These are phyloP conservation scores for Aradus depressus DNA, from an alignment of 2,888 invertebrate genomes.

Conservation along the genomic window DNA sequence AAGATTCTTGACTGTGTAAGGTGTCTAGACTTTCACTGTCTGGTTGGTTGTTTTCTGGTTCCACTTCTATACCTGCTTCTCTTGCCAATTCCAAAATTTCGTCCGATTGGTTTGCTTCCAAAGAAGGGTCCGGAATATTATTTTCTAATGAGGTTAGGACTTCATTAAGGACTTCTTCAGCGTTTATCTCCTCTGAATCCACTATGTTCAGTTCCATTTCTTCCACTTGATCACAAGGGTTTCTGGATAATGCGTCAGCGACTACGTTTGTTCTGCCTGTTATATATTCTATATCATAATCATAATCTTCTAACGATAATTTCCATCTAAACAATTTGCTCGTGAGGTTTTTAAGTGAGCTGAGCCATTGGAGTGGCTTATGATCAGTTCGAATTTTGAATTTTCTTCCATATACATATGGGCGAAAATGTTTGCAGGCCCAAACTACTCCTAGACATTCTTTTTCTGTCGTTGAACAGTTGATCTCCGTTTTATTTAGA, in stretches of 20 bases:
- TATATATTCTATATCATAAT: conserved; percentile 34
- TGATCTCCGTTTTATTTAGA: conserved; percentile 32
- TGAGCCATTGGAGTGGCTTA: conserved; percentile 34
- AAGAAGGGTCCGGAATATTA: too few relatives aligned
- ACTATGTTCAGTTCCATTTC: too few relatives aligned
- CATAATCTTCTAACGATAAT: conserved; percentile 33
- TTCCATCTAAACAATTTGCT: conserved; percentile 33
- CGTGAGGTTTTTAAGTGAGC: conserved; percentile 33
- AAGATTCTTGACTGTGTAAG: too few relatives aligned
- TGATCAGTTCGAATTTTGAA: conserved; percentile 36
- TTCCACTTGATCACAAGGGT: too few relatives aligned
- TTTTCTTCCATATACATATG: conserved; percentile 35
- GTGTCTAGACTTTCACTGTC: too few relatives aligned
- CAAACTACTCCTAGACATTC: conserved; percentile 36
- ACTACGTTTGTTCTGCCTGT: conserved; percentile 31
- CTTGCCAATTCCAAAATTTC: too few relatives aligned
- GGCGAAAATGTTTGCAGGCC: conserved; percentile 34
- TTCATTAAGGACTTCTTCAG: too few relatives aligned
- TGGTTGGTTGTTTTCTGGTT: too few relatives aligned
- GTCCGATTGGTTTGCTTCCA: too few relatives aligned
- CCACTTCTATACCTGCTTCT: too few relatives aligned
- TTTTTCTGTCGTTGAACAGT: conserved; percentile 32
- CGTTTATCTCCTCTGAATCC: too few relatives aligned
- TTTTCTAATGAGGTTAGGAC: too few relatives aligned
- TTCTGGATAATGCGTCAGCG: conserved; percentile 32